Conservation (phyloP, 2,797 vertebrate genomes). For the Hoplostethus atlanticus region DNA sequence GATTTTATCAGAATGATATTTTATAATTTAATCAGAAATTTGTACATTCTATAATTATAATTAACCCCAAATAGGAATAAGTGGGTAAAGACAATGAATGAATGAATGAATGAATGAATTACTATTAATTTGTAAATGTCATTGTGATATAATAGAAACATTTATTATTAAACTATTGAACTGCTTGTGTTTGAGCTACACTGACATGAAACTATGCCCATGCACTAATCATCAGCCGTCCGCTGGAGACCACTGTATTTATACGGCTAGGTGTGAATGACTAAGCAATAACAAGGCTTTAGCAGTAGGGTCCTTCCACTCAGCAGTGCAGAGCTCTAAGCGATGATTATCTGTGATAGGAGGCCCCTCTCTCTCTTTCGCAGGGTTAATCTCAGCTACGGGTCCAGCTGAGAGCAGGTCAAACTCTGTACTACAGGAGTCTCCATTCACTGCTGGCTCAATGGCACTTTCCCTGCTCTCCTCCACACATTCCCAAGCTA, state of each 20-base stretch:
- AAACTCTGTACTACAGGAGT: constrained; percentile 31
- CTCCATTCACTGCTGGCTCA: constrained; percentile 39
- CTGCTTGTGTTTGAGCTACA: no score
- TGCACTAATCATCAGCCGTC: background rate
- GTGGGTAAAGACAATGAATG: no score
- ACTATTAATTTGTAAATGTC: background rate
- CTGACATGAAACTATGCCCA: background rate
- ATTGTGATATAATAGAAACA: background rate
- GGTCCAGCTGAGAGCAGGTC: constrained; percentile 44
- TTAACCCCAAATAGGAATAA: no score
- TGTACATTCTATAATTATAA: background rate
- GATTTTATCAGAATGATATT: background rate
- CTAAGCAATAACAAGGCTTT: constrained; percentile 36
- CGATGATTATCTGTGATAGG: constrained; percentile 47
- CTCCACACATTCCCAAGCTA: background rate
- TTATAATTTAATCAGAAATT: background rate
- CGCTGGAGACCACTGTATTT: background rate
- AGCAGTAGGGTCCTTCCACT: constrained; percentile 32
- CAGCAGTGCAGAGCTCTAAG: constrained; percentile 36
- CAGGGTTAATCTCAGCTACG: constrained; percentile 43
- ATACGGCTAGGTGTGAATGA: constrained; percentile 26
- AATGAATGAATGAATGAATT: no score
- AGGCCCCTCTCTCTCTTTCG: constrained; percentile 34
- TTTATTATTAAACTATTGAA: background rate
- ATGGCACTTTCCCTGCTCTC: constrained; percentile 24